Evolutionary conservation across 2,113 vertebrate genomes (phyloP).

Genomic region (Callipepla californica): DNA sequence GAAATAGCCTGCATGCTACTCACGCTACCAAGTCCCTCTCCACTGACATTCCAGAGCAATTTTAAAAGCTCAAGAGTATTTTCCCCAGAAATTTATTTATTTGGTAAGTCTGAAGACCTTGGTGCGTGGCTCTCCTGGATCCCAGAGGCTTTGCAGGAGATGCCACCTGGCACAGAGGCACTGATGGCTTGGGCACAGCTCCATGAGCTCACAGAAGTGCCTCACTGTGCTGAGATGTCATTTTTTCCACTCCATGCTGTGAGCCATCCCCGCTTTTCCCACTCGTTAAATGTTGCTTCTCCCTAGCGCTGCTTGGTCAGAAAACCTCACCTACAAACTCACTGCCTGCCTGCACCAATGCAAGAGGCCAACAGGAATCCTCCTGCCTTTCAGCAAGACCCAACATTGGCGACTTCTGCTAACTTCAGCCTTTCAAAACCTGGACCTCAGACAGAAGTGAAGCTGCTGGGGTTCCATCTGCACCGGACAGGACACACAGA

Average conservation of each 20-base stretch:
- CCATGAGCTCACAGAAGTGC: neutral
- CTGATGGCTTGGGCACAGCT: neutral
- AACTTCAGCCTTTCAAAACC: neutral
- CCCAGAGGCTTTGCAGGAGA: neutral
- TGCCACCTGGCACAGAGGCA: neutral
- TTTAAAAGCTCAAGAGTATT: neutral
- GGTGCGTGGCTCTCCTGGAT: neutral
- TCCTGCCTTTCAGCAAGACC: neutral
- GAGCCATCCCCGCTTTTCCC: neutral
- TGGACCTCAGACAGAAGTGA: rapidly evolving
- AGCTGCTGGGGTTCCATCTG: neutral
- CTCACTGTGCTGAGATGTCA: neutral
- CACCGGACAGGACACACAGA: neutral
- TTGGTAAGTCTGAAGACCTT: neutral
- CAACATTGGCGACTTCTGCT: neutral
- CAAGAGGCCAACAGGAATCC: neutral
- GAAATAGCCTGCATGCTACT: neutral
- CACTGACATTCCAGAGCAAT: neutral
- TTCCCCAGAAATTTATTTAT: neutral
- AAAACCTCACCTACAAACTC: neutral
- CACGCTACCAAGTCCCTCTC: neutral
- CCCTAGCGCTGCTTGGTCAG: neutral
- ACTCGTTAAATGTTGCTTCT: constrained; percentile 22
- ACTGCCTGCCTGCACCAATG: neutral
- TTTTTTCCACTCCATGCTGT: neutral